Evolutionary conservation across 2,888 invertebrate species (phyloP), one percentile per base, ranked within the genome.

Genomic region (Metalampra italica): DNA sequence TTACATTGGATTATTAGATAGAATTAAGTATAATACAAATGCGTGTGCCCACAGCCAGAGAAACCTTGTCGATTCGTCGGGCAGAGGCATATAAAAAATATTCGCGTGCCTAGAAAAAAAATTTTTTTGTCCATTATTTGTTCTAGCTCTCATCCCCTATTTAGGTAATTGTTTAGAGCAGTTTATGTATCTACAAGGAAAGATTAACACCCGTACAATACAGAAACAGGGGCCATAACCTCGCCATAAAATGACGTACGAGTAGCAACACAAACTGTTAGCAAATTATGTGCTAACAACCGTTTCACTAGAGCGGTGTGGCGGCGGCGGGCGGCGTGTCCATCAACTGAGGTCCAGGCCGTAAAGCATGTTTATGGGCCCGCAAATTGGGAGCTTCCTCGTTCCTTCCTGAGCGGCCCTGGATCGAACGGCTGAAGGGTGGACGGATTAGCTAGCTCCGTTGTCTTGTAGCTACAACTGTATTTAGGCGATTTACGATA

Each of bases 331-430:
- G 36, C 34, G 45, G 45, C 41, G 12, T 36, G 44, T 47, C 51
- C 51, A 45, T 51, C 51, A 47, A 22, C 41, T 13, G 34, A 32
- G 51, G 47, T 41, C 47, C 43, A 38, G 46, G 34, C 41, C 50
- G 41, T 51, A 51, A 51, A 51, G 44, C 45, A 45, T 47, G 51
- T 47, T 51, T 51, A 51, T 47, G 45, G 9, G 29, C 41, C 40
- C 37, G 44, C 47, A 45, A 45, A 51, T 51, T 47, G 51, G 43
- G 47, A 30, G 46, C 46, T 47, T 50, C 50, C 46, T 43, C 34
- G 40, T 46, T 46, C 42, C 45, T 46, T 46, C 43, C 50, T 50
- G 22, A 14, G 40, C 43, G 30, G 43, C 32, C 32, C 11, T 45
- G 29, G 44, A 22, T 32, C 12, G 44, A 37, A 29, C 44, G 44